Conservation (phyloP, 2,113 vertebrate species). For the Melanocharis versteri region DNA sequence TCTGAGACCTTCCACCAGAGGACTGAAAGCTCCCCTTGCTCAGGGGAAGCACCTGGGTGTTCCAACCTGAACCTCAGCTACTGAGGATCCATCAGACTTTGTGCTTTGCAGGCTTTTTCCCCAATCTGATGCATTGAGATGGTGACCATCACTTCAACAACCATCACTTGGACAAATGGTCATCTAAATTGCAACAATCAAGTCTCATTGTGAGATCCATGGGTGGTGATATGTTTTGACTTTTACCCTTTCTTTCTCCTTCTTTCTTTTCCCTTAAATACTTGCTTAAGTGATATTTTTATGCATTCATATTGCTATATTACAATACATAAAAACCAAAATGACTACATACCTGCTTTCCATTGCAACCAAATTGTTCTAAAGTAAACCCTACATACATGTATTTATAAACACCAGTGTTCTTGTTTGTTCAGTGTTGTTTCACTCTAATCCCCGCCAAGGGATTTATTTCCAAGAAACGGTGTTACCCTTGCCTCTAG, state of each 20-base stretch:
- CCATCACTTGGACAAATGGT: neutral
- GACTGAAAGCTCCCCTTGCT: neutral
- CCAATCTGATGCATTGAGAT: neutral
- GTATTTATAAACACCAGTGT: neutral
- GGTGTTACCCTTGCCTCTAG: neutral
- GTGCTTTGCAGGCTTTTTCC: neutral
- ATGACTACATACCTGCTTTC: neutral
- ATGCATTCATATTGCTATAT: neutral
- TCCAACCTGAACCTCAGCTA: neutral
- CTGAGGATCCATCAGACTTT: neutral
- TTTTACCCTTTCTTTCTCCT: neutral
- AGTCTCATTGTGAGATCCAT: fast-evolving
- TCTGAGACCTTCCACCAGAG: neutral
- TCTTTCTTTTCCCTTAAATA: neutral
- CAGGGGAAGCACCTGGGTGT: neutral
- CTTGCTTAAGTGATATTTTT: neutral
- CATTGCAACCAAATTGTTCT: neutral
- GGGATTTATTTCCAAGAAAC: neutral
- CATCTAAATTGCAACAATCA: neutral
- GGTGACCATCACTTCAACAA: neutral
- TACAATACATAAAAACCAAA: neutral
- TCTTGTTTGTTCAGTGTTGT: neutral
- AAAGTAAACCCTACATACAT: neutral
- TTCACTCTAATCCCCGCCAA: neutral
- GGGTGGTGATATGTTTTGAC: neutral